Percentiles rank a stretch among this genome's conserved stretches.
phyloP scores from a whole-genome alignment of 92 coral and sea anemone genomes.

The Phenganax stokvisi region DNA sequence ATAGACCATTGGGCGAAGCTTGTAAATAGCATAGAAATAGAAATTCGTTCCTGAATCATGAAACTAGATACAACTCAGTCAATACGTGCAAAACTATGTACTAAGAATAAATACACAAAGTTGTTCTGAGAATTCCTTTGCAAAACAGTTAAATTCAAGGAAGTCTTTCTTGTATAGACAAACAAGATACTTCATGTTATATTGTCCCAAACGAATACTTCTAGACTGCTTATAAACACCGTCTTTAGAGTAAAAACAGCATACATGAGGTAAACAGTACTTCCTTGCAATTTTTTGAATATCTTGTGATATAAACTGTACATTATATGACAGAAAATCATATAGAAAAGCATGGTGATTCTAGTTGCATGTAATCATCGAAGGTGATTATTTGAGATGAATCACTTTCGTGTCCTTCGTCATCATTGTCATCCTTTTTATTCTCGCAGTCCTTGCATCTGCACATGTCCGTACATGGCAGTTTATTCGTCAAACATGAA shows the following conservation, averaged over 20 bases:
- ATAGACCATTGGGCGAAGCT: constrained; percentile 25
- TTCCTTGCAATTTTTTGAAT: too few species aligned
- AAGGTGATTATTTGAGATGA: constrained; percentile 28
- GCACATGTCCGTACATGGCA: constrained; percentile 30
- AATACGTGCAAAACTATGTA: constrained; percentile 6
- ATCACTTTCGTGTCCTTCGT: neutral
- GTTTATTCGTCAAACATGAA: constrained; percentile 23
- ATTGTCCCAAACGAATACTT: neutral
- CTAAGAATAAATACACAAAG: constrained; percentile 22
- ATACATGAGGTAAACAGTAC: too few species aligned
- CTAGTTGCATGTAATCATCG: constrained; percentile 11
- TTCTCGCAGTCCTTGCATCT: constrained; percentile 28
- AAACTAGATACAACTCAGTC: neutral
- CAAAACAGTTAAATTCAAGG: neutral
- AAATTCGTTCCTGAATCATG: constrained; percentile 19
- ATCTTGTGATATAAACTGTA: neutral
- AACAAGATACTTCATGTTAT: neutral
- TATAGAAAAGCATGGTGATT: constrained; percentile 13
- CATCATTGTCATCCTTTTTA: constrained; percentile 12
- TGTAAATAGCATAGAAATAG: constrained; percentile 13
- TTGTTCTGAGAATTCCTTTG: constrained; percentile 8
- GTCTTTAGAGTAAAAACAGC: too few species aligned
- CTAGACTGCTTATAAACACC: neutral
- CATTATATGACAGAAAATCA: constrained; percentile 4
- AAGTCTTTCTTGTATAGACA: neutral